Base-by-base conservation (phyloP, 2,888 invertebrate species). In the Orchesellides sinensis region DNA sequence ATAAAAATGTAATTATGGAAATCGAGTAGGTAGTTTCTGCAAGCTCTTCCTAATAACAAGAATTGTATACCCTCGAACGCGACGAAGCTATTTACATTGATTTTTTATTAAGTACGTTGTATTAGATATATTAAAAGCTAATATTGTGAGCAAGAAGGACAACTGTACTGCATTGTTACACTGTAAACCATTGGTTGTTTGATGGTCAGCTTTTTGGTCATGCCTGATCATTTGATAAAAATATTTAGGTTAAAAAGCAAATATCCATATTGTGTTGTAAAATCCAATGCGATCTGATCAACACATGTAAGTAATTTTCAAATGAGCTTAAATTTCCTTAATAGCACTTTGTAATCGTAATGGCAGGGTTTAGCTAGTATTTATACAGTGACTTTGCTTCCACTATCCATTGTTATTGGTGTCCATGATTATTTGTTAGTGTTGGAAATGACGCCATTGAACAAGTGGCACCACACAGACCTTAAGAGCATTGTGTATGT, bases 221-320 rank as follows among this genome's bases (percentile, higher is more conserved):
- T 72, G 65, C 72, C 29, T 80, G 79, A 72, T 72, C 56, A 27
- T 25, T 59, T 45, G 80, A 80, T 80, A 80, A 80, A n/a, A n/a
- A 54, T 66, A 73, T 65, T 65, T 68, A 80, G 80, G 72, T 73
- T 73, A 73, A 49, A 78, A 69, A 29, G 61, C 23, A 59, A 29
- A 52, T 21, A 32, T 59, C 12, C 45, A 72, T 59, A 45, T 19
- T 35, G 17, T 25, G 32, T 63, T 80, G 80, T 80, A 66, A 80
- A 79, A 79, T n/a, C n/a, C n/a, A n/a, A n/a, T n/a, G 40, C 40
- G 40, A 40, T 14, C 40, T n/a, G n/a, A n/a, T n/a, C n/a, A n/a
- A n/a, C n/a, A n/a, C n/a, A n/a, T n/a, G n/a, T n/a, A 79, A 65
- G 54, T 56, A 52, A 49, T 56, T 49, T 80, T 73, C 35, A 80